Base-by-base conservation (phyloP, 2,797 vertebrate genomes). In the Balearica regulorum region DNA sequence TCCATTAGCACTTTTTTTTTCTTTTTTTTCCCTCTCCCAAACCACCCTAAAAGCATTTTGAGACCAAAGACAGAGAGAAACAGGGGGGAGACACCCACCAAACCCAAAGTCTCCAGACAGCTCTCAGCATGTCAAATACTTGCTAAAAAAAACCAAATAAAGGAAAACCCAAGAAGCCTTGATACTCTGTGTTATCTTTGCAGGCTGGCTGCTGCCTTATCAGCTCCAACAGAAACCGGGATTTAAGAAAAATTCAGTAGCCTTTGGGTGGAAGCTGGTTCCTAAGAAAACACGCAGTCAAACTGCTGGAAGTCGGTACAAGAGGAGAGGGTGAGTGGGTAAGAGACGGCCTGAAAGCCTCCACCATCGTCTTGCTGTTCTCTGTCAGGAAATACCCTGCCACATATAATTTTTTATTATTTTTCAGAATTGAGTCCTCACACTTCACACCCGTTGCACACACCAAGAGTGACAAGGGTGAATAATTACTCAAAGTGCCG, bases 191-290 rank as follows among this genome's bases (percentile, higher is more conserved):
- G n/a, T 93, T 97, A 96, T 97, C 96, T 95, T 70, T 89, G 43
- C 81, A 90, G 83, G 53, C 83, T 95, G 93, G 68, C 86, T 96
- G 95, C 96, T 77, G 89, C 92, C 94, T 97, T 96, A 96, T 96
- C 96, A 94, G 91, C 85, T 87, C 83, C 8, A 7, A 94, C 89
- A 96, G 90, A 97, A 91, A 84, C 22, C 1, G 0, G 90, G 48
- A 58, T 58, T 95, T 54, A 75, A 89, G 68, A 68, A 89, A 91
- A 92, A 90, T 58, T 62, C 91, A 84, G 82, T 22, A 86, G 93
- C 60, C 73, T 94, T 86, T 86, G 86, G 41, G 71, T 95, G 86
- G 83, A 90, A 94, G 75, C 61, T 68, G 62, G 61, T 92, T 94
- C 92, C 90, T 94, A 87, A 83, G 73, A 94, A 94, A 95, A 92